Evolutionary conservation across 2,797 vertebrate genomes (phyloP), one percentile per base, ranked within the genome.

Genomic region (Aselliscus stoliczkanus): DNA sequence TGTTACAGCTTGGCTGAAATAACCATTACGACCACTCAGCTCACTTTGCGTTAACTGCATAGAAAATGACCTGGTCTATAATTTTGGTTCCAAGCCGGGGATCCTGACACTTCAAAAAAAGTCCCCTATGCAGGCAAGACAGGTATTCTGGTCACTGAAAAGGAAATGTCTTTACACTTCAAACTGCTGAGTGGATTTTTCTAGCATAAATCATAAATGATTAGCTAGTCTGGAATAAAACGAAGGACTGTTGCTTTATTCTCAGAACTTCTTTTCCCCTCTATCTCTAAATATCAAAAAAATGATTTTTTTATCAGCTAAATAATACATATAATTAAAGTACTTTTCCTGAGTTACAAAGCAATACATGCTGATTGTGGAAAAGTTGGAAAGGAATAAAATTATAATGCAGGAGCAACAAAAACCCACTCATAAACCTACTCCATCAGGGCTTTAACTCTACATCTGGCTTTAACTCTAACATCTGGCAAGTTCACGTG

Each of bases 251-350:
- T 37, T 80, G 65, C 27, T 94, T 86, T 93, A 69, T 65, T 69
- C 34, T 80, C 9, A 88, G 10, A n/a, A 83, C 60, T 56, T 77
- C 84, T 81, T 64, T 34, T 31, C 29, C 23, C 34, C 20, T 52
- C 72, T 37, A 75, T 69, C 60, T 72, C 52, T 83, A 80, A 87
- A 60, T 84, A 85, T n/a, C 11, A n/a, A 86, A 93, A 54, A 92
- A 86, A 65, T 64, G 84, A 62, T 79, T 82, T 84, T 54, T 95
- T 90, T 72, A 77, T 72, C 50, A 82, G 39, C 34, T 90, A 96
- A 77, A 65, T 73, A 62, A 76, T 50, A n/a, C 42, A 27, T n/a
- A 50, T 29, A 42, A 77, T 42, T 67, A 14, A 85, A 95, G 29
- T 56, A 77, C 17, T 91, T 91, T 79, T 86, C 44, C 58, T 69